Evolutionary conservation across 2,797 vertebrate species (phyloP), one percentile per base, ranked within the genome.

Genomic region (Gymnopithys bicolor): DNA sequence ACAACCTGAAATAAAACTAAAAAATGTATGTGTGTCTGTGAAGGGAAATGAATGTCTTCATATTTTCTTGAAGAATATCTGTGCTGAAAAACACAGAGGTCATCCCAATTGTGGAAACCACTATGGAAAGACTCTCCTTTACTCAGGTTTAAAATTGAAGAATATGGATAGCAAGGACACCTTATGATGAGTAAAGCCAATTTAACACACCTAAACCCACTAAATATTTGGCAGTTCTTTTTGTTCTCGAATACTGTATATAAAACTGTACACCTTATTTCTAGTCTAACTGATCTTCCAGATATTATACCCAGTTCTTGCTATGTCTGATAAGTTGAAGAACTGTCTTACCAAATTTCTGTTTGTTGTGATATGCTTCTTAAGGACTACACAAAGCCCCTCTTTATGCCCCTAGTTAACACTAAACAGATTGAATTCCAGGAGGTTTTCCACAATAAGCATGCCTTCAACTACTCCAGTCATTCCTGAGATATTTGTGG

Each of bases 401-500:
- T 87, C 58, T 81, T 56, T 79, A 82, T 19, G 30, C 35, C 21
- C 19, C 25, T 59, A 71, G 30, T 71, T 92, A 94, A 90, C 51
- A 76, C n/a, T 64, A 48, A 89, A 41, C 59, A 84, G 58, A 94
- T n/a, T 89, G 73, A 87, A 87, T 87, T 81, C 76, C 76, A 81
- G n/a, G 32, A 89, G 75, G 24, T 91, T 90, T 93, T 93, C 77
- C 70, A 93, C 66, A 94, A 84, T 41, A 91, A 84, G 39, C 55
- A 78, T 45, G 19, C 85, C 94, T 96, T 91, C 91, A 94, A 56
- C 89, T 89, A 89, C 67, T 85, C 67, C 48, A 77, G 35, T 85
- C 59, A 91, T 93, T 95, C 89, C 85, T 51, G 63, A 96, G 77
- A 76, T 94, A 79, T 43, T 74, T 94, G 87, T 90, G 87, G 87